Evolutionary conservation across 1,140 invertebrate species (phyloP).

Genomic region (Heliconius hermathena): DNA sequence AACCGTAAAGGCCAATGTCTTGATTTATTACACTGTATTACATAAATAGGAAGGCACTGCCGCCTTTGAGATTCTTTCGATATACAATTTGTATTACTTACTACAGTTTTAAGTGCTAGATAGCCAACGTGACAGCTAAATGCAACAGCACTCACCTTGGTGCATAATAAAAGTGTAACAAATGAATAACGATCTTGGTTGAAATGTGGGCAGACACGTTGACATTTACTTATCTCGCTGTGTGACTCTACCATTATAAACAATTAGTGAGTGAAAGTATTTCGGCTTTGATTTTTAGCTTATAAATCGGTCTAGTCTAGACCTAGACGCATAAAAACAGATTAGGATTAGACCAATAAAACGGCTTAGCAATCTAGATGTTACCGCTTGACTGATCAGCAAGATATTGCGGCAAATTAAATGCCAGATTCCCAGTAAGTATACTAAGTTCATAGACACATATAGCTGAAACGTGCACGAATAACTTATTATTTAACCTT

Average conservation of each 20-base stretch:
- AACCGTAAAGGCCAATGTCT: conserved; percentile 40
- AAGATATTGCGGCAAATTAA: conserved; percentile 71
- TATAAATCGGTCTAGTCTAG: conserved; percentile 55
- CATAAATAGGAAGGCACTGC: conserved; percentile 39
- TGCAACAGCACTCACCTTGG: conserved; percentile 56
- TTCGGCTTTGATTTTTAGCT: conserved; percentile 56
- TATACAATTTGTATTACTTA: conserved; percentile 41
- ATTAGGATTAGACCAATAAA: conserved; percentile 77
- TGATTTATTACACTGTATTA: conserved; percentile 37
- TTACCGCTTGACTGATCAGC: conserved; percentile 75
- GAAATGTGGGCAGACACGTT: conserved; percentile 70
- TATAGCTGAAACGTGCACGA: conserved; percentile 36
- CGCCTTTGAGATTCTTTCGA: conserved; percentile 31
- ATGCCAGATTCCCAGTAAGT: conserved; percentile 76
- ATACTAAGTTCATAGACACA: conserved; percentile 58
- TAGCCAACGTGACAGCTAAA: conserved; percentile 61
- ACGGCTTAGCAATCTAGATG: conserved; percentile 76
- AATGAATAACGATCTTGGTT: conserved; percentile 56
- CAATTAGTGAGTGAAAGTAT: conserved; percentile 76
- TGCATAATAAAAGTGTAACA: conserved; percentile 53
- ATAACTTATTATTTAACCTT: conserved; percentile 42
- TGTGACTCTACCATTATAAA: conserved; percentile 65
- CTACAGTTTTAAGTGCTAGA: conserved; percentile 49
- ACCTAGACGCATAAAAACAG: conserved; percentile 72
- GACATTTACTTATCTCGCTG: conserved; percentile 72